Conservation (phyloP, 92 coral and sea anemone species). For the Bergia sp. region DNA sequence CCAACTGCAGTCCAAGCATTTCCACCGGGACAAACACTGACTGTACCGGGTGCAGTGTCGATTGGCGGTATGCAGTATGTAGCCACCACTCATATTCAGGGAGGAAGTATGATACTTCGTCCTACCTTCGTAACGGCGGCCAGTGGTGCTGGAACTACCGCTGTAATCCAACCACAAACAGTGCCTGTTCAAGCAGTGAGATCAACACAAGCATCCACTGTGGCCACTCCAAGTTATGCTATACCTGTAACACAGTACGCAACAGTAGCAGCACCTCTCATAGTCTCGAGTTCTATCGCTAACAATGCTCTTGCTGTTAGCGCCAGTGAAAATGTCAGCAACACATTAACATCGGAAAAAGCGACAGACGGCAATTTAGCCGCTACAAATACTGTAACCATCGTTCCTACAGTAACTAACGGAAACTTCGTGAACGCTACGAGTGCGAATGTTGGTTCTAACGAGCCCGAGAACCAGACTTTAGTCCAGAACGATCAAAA, state of each 20-base stretch:
- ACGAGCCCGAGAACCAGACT: slow-evolving; percentile 17
- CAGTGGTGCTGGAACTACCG: slow-evolving; percentile 63
- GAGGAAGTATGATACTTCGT: slow-evolving; percentile 90
- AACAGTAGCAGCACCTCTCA: slow-evolving; percentile 60
- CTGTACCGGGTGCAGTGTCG: slow-evolving; percentile 67
- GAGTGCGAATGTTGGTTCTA: slow-evolving; percentile 41
- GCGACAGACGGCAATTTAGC: slow-evolving; percentile 68
- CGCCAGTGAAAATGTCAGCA: slow-evolving; percentile 63
- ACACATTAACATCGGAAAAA: slow-evolving; percentile 72
- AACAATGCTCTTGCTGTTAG: slow-evolving; percentile 69
- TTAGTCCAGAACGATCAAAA: slow-evolving; percentile 35
- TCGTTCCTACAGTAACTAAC: slow-evolving; percentile 51
- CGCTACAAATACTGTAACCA: slow-evolving; percentile 49
- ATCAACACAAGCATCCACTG: slow-evolving; percentile 74
- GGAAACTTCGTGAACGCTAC: slow-evolving; percentile 51
- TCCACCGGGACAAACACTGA: slow-evolving; percentile 69
- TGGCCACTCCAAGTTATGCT: slow-evolving; percentile 87
- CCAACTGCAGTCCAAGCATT: slow-evolving; percentile 79
- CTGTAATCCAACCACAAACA: slow-evolving; percentile 64
- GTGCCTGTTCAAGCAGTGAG: slow-evolving; percentile 85
- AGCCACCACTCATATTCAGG: slow-evolving; percentile 73
- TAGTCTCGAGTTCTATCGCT: slow-evolving; percentile 69
- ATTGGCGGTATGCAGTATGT: slow-evolving; percentile 76
- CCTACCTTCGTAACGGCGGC: slow-evolving; percentile 85
- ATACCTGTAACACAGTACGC: slow-evolving; percentile 85